Conservation (phyloP, 1,140 invertebrate species). For the Drosophila novamexicana region DNA sequence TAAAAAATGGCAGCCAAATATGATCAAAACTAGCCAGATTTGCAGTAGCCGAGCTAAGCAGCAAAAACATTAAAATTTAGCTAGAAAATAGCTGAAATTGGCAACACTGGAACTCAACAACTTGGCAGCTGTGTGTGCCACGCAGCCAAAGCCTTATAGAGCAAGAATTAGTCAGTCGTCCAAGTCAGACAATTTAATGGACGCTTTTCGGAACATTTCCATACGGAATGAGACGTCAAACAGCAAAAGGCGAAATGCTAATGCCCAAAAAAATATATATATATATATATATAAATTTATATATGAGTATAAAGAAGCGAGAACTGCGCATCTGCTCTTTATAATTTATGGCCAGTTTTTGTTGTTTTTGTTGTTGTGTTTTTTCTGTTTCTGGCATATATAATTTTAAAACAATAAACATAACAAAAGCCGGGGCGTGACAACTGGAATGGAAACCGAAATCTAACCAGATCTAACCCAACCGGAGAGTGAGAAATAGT, state of each 20-base stretch:
- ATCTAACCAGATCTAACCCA: constrained; percentile 2
- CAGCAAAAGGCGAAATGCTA: constrained; percentile 46
- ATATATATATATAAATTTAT: no score
- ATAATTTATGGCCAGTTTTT: constrained; percentile 51
- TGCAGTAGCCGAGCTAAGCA: no score
- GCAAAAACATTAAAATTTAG: no score
- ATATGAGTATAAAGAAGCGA: constrained; percentile 3
- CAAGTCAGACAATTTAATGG: constrained; percentile 32
- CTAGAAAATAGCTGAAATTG: neutral
- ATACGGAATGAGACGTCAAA: constrained; percentile 27
- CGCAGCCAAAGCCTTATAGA: constrained; percentile 37
- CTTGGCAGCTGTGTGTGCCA: constrained; percentile 26
- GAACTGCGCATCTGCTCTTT: constrained; percentile 52
- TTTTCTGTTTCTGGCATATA: constrained; percentile 40
- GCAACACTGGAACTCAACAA: neutral
- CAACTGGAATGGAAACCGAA: constrained; percentile 49
- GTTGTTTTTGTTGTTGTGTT: constrained; percentile 21
- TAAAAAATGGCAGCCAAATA: no score
- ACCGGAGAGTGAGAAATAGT: neutral
- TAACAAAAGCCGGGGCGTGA: constrained; percentile 54
- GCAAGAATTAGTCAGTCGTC: constrained; percentile 17
- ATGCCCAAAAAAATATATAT: constrained; percentile 29
- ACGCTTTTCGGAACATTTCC: constrained; percentile 45
- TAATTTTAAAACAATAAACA: constrained; percentile 66
- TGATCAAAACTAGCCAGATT: no score